A percentile compares a stretch with the other conserved stretches of the same genome.
phyloP scores from a whole-genome alignment of 2,888 invertebrate genomes.

The Candidula unifasciata region DNA sequence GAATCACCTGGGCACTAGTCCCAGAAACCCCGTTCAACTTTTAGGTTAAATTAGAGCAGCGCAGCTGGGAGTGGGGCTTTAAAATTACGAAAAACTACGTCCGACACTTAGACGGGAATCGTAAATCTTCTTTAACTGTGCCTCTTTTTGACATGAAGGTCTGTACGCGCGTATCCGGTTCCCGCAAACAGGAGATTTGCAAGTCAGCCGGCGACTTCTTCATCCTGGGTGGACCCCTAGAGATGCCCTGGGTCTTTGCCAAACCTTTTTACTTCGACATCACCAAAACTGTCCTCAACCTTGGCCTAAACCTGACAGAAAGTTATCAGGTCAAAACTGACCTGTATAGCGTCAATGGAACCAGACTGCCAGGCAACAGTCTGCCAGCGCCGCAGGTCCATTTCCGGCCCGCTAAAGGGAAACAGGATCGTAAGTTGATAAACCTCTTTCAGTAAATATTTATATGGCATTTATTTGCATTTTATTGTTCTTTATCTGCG shows the following conservation, averaged over 20 bases:
- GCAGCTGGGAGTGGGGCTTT: no score
- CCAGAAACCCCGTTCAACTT: no score
- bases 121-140: not conserved
- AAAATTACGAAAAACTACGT: no score
- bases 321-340: constrained; percentile 50
- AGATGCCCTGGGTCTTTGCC: constrained; percentile 55
- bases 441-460: not conserved
- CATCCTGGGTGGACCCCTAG: constrained; percentile 55
- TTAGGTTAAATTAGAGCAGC: no score
- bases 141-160: constrained; percentile 26
- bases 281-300: constrained; percentile 49
- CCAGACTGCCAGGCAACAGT: constrained; percentile 20
- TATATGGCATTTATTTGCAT: not conserved
- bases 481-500: no score
- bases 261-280: constrained; percentile 55
- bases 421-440: constrained; percentile 51
- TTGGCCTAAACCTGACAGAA: constrained; percentile 42
- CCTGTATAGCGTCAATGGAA: constrained; percentile 55
- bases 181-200: constrained; percentile 37
- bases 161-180: constrained; percentile 4
- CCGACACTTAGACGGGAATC: no score
- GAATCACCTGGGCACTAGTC: no score
- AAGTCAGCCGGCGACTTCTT: constrained; percentile 56
- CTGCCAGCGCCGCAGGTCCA: constrained; percentile 44
- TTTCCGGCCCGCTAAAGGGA: constrained; percentile 47